Evolutionary conservation across 2,888 invertebrate genomes (phyloP), one percentile per base, ranked within the genome.

Genomic region (Pheosia tremula): DNA sequence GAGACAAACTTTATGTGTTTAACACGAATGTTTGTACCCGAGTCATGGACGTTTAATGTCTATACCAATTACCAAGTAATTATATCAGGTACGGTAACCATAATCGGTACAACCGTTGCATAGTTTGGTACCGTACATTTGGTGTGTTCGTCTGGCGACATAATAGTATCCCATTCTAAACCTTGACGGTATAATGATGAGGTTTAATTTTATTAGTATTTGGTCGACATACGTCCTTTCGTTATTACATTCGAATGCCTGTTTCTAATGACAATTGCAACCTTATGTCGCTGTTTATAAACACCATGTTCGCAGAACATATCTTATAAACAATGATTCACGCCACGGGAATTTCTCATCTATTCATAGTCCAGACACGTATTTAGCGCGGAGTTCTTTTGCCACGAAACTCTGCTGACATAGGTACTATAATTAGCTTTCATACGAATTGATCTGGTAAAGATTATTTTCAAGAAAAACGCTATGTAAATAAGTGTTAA

Each of bases 281-380:
- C 50, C 59, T 70, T 70, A 64, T 6, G 0, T 0, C 0, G 0
- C 3, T 9, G 6, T 0, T 0, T 0, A 39, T 66, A 64, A 61
- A 57, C 63, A 54, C 58, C 24, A n/a, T 4, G 60, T 58, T 62
- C 9, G 3, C 38, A 24, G 7, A 3, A 52, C 13, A 2, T 4
- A 54, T 57, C 24, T 53, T 54, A 6, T 56, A 36, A 36, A 41
- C 5, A 10, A 24, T 75, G 75, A 74, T 11, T 75, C 75, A 74
- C 43, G 36, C 43, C 4, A 57, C 58, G 69, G 73, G 75, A 60
- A 72, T 73, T 72, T 62, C 64, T 63, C 52, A n/a, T 60, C 24
- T 62, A 74, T 74, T 74, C 70, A 73, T 74, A 74, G 73, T 75
- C 58, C 61, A 56, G 68, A 37, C 53, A 2, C 5, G 10, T 7